These are phyloP conservation scores for Danio tinwini DNA, from an alignment of 2,797 vertebrate genomes.

Conservation along the genomic window DNA sequence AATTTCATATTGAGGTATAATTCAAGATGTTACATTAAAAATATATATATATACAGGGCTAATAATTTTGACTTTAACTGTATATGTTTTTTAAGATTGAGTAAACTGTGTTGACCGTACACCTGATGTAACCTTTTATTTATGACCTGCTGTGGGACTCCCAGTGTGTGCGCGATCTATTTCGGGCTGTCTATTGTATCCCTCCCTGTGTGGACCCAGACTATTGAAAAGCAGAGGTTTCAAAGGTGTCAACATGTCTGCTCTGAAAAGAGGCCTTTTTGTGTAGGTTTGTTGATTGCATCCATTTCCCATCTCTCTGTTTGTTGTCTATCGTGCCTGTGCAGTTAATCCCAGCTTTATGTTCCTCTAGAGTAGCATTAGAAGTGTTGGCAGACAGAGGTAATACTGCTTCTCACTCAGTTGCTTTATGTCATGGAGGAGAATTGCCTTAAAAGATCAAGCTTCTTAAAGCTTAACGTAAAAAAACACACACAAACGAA, in stretches of 20 bases:
- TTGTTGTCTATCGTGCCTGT: neutral
- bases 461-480: neutral
- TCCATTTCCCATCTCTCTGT: neutral
- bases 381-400: neutral
- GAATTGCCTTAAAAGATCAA: neutral
- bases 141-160: constrained; percentile 28
- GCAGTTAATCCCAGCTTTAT: constrained; percentile 25
- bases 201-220: neutral
- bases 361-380: constrained; percentile 18
- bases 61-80: neutral
- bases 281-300: constrained; percentile 16
- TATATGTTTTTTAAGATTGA: neutral
- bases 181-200: constrained; percentile 27
- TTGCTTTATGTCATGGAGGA: constrained; percentile 2
- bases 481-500: neutral
- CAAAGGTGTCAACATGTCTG: constrained; percentile 30
- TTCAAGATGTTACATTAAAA: neutral
- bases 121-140: constrained; percentile 26
- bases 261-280: constrained; percentile 13
- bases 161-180: constrained; percentile 8
- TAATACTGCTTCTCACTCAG: constrained; percentile 13
- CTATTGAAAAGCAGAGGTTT: constrained; percentile 3
- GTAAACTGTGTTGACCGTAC: neutral
- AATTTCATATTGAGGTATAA: neutral
- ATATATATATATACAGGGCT: neutral